These are phyloP conservation scores for Cantharis lateralis DNA, from an alignment of 2,888 invertebrate genomes.

Conservation along the genomic window DNA sequence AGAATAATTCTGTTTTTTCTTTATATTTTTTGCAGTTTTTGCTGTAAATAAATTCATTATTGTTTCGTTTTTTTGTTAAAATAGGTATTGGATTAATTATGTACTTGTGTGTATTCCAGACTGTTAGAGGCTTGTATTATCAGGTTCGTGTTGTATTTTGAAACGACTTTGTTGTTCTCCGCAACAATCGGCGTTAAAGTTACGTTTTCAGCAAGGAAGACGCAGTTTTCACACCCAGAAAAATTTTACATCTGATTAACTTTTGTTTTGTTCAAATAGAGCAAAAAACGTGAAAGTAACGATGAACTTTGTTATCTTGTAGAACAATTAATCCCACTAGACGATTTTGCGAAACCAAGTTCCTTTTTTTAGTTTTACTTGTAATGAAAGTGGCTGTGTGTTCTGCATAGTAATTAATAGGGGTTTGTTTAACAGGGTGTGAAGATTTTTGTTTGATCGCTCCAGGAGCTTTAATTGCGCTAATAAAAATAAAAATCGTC, in stretches of 20 bases:
- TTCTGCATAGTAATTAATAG: neutral
- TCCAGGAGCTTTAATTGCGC: neutral
- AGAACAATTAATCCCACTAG: neutral
- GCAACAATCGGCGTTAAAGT: neutral
- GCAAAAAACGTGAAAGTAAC: neutral
- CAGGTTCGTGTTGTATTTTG: no score
- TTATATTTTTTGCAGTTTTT: no score
- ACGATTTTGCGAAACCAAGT: neutral
- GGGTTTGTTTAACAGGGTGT: neutral
- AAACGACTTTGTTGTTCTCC: no score
- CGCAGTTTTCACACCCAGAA: neutral
- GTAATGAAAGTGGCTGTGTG: neutral
- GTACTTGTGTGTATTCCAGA: no score
- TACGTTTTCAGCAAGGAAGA: neutral
- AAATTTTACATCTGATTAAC: neutral
- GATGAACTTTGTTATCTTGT: neutral
- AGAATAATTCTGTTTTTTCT: no score
- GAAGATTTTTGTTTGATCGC: neutral
- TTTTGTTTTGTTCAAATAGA: neutral
- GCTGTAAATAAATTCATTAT: no score
- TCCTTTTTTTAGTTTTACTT: neutral
- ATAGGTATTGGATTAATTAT: no score
- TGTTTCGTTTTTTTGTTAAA: no score
- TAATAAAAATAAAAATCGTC: neutral
- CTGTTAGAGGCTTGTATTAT: no score